Conservation (phyloP, 2,888 invertebrate genomes). For the Prosopocoilus inquinatus region DNA sequence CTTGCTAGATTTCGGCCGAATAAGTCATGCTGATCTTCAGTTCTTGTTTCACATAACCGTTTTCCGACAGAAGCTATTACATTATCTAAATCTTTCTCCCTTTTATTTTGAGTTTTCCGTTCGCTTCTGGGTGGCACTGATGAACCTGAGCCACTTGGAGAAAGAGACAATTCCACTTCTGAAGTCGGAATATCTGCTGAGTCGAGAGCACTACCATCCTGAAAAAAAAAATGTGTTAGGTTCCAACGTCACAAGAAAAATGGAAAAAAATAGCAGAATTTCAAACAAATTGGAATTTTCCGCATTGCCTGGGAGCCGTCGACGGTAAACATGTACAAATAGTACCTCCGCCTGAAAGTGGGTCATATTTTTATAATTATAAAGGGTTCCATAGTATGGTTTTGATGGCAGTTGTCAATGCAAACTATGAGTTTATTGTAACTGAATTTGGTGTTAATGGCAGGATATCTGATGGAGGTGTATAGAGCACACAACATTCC, state of each 20-base stretch:
- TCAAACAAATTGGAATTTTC: conserved; percentile 18
- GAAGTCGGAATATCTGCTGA: conserved; percentile 1
- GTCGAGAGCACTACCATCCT: neutral
- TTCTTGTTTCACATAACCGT: neutral
- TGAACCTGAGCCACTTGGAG: neutral
- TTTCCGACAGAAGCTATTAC: conserved; percentile 4
- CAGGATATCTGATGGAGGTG: conserved; percentile 24
- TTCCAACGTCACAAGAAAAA: conserved; percentile 12
- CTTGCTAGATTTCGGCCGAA: conserved; percentile 12
- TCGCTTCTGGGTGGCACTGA: neutral
- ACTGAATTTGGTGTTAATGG: conserved; percentile 26
- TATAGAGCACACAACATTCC: conserved; percentile 22
- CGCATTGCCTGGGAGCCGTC: no score
- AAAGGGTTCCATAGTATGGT: conserved; percentile 25
- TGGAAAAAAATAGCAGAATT: conserved; percentile 19
- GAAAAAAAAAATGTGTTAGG: neutral
- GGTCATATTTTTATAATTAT: conserved; percentile 24
- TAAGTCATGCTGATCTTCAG: conserved; percentile 10
- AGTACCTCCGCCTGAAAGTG: conserved; percentile 17
- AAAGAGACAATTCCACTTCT: neutral
- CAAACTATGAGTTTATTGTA: conserved; percentile 24
- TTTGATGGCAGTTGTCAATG: conserved; percentile 21
- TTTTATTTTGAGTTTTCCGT: neutral
- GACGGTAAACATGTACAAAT: conserved; percentile 24
- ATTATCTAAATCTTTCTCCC: conserved; percentile 2